Conservation (phyloP, 2,797 vertebrate species). For the Crocidura indochinensis region DNA sequence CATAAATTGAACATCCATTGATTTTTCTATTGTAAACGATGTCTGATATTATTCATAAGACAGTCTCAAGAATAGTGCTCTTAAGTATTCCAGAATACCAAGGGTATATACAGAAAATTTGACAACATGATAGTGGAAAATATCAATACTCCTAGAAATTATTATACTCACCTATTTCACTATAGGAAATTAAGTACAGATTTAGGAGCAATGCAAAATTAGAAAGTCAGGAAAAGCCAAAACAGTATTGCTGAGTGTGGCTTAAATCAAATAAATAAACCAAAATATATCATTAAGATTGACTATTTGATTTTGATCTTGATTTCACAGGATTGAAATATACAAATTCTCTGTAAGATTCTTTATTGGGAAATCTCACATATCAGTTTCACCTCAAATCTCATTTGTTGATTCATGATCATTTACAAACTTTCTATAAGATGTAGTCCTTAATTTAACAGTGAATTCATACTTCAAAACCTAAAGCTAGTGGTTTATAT, state of each 20-base stretch:
- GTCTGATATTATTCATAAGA: neutral
- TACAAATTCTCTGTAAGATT: neutral
- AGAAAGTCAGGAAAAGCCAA: too few species aligned
- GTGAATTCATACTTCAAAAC: neutral
- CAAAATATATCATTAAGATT: neutral
- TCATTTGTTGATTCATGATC: neutral
- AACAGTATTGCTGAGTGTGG: too few species aligned
- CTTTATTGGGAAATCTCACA: neutral
- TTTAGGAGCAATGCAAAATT: neutral
- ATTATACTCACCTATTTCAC: neutral
- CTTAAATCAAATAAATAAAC: too few species aligned
- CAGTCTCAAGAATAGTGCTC: neutral
- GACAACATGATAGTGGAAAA: conserved; percentile 36
- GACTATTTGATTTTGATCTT: neutral
- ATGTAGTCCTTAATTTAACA: neutral
- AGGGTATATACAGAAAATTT: conserved; percentile 24
- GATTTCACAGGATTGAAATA: neutral
- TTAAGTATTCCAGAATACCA: neutral
- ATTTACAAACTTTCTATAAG: neutral
- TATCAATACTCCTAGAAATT: neutral
- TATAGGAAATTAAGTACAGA: neutral
- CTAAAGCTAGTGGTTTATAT: neutral
- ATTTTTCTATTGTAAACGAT: conserved; percentile 28
- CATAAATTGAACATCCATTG: neutral
- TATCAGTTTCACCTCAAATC: neutral